phyloP scores from a whole-genome alignment of 92 coral and sea anemone genomes.

The Porites divaricata region DNA sequence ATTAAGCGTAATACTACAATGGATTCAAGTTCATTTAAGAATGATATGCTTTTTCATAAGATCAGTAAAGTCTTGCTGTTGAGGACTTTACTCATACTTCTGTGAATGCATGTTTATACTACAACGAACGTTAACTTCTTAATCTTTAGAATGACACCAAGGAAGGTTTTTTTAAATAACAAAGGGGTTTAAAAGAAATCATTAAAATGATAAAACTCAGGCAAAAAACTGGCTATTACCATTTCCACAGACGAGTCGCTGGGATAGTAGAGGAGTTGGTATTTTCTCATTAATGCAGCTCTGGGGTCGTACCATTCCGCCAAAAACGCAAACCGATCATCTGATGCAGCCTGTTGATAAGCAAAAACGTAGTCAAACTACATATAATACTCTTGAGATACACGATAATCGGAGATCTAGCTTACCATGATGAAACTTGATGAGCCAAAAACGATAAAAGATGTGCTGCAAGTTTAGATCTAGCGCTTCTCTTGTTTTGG shows the following conservation, averaged over 20 bases:
- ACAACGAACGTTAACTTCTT: too few species aligned
- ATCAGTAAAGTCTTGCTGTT: too few species aligned
- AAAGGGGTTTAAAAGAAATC: not conserved
- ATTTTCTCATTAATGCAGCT: constrained; percentile 95
- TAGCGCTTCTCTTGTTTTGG: constrained; percentile 72
- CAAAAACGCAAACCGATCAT: constrained; percentile 89
- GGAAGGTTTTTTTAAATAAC: too few species aligned
- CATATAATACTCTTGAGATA: not conserved
- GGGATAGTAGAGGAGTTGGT: constrained; percentile 91
- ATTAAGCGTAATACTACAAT: too few species aligned
- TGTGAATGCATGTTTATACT: too few species aligned
- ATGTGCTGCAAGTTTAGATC: constrained; percentile 33
- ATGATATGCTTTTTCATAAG: too few species aligned
- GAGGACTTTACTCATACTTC: too few species aligned
- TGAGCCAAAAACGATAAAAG: not conserved
- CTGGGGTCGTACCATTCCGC: constrained; percentile 98
- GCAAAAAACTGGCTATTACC: constrained; percentile 50
- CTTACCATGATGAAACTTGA: constrained; percentile 65
- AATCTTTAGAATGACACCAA: too few species aligned
- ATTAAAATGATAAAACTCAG: not conserved
- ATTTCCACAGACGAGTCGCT: constrained; percentile 92
- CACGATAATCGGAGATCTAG: not conserved
- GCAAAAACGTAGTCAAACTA: not conserved
- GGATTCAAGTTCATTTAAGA: too few species aligned
- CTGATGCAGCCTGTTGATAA: constrained; percentile 70